Conservation (phyloP, 2,888 invertebrate species). For the Leucania comma region DNA sequence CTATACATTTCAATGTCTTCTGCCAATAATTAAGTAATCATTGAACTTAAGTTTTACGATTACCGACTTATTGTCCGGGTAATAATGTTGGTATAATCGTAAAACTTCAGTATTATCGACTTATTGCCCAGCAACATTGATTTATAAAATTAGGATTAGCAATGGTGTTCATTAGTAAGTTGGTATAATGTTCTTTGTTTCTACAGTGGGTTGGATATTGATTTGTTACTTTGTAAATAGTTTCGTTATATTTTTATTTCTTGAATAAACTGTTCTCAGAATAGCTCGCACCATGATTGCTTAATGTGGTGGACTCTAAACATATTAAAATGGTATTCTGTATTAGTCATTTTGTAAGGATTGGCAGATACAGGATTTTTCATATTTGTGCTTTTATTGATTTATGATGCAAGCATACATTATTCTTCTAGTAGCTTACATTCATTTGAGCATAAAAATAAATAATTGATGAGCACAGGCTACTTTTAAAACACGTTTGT, state of each 20-base stretch:
- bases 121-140: too few relatives aligned
- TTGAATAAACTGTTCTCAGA: conserved; percentile 5
- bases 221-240: conserved; percentile 46
- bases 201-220: conserved; percentile 12
- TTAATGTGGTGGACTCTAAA: neutral
- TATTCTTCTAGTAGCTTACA: neutral
- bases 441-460: conserved; percentile 6
- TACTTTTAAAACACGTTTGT: conserved; percentile 22
- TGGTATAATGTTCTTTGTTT: conserved; percentile 27
- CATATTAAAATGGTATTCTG: neutral
- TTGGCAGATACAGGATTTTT: neutral
- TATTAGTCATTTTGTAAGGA: neutral
- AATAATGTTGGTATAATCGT: too few relatives aligned
- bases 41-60: too few relatives aligned
- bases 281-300: neutral
- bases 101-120: too few relatives aligned
- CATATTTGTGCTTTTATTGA: neutral
- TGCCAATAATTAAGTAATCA: too few relatives aligned
- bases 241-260: conserved; percentile 31
- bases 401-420: neutral
- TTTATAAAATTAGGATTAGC: conserved; percentile 30
- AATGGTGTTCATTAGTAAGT: conserved; percentile 32
- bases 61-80: too few relatives aligned
- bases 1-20: neutral
- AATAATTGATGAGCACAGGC: neutral